These are phyloP conservation scores for Perca schrenkii DNA, from an alignment of 2,113 vertebrate species.

Conservation along the genomic window DNA sequence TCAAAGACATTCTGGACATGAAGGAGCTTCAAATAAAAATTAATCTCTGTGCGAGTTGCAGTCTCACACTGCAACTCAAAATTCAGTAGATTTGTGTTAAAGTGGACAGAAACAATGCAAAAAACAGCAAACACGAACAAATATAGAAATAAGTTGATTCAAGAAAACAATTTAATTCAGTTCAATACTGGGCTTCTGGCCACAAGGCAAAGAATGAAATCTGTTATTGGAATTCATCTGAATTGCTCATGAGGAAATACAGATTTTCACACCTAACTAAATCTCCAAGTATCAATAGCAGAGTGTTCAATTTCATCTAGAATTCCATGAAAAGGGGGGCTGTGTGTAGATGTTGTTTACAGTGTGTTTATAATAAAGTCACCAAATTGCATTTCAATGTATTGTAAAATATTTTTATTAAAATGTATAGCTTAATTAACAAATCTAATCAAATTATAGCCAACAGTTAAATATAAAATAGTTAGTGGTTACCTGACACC, in stretches of 20 bases:
- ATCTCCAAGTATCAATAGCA: slow-evolving; percentile 29
- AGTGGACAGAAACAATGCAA: slow-evolving; percentile 14
- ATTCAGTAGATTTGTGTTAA: slow-evolving; percentile 7
- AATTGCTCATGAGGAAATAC: slow-evolving; percentile 48
- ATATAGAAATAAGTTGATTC: not conserved
- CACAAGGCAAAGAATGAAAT: slow-evolving; percentile 25
- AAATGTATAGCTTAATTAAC: not conserved
- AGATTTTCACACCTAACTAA: slow-evolving; percentile 54
- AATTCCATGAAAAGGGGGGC: not conserved
- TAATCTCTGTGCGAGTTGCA: slow-evolving; percentile 9
- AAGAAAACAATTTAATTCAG: slow-evolving; percentile 21
- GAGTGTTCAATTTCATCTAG: not conserved
- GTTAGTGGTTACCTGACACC: not conserved
- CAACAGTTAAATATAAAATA: not conserved
- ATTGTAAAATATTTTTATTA: not conserved
- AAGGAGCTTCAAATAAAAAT: too few species aligned
- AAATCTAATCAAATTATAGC: not conserved
- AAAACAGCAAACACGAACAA: slow-evolving; percentile 10
- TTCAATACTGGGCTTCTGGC: slow-evolving; percentile 28
- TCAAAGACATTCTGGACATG: too few species aligned
- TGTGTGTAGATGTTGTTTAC: slow-evolving; percentile 15
- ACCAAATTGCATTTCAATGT: not conserved
- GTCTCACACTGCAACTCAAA: slow-evolving; percentile 9
- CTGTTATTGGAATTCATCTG: slow-evolving; percentile 40
- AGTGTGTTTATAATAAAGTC: slow-evolving; percentile 14